Conservation (phyloP, 2,888 invertebrate genomes). For the Dynastes hyllus region DNA sequence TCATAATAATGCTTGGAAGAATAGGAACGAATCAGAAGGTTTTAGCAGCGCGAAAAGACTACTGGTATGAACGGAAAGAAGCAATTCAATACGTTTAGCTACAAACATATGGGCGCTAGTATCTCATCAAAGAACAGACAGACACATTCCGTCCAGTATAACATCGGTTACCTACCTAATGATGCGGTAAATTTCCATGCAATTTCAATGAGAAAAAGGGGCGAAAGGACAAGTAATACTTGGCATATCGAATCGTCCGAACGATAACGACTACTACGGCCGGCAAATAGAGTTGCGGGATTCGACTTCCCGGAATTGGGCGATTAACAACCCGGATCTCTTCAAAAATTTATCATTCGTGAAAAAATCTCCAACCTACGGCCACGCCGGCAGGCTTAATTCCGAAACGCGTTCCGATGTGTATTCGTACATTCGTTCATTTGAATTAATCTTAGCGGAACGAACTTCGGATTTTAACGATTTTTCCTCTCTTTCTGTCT, state of each 20-base stretch:
- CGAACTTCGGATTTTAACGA: neutral
- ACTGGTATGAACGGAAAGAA: no score
- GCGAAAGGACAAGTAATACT: neutral
- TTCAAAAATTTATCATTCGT: neutral
- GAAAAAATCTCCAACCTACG: neutral
- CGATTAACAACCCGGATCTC: neutral
- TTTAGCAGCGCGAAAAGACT: no score
- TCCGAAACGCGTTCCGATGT: neutral
- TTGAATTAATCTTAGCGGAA: neutral
- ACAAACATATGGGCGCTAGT: no score
- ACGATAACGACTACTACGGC: neutral
- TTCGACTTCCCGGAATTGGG: neutral
- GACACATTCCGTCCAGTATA: no score
- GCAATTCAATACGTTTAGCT: no score
- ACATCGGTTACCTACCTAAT: neutral
- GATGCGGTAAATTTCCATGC: neutral
- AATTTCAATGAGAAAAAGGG: neutral
- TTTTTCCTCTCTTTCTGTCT: neutral
- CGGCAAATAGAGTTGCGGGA: neutral
- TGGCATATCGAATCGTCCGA: neutral
- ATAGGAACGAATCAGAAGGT: no score
- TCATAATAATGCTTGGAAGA: no score
- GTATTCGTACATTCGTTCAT: neutral
- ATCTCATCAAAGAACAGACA: no score
- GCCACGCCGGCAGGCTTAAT: neutral